phyloP scores from a whole-genome alignment of 2,888 invertebrate species.

The Xestobium rufovillosum region DNA sequence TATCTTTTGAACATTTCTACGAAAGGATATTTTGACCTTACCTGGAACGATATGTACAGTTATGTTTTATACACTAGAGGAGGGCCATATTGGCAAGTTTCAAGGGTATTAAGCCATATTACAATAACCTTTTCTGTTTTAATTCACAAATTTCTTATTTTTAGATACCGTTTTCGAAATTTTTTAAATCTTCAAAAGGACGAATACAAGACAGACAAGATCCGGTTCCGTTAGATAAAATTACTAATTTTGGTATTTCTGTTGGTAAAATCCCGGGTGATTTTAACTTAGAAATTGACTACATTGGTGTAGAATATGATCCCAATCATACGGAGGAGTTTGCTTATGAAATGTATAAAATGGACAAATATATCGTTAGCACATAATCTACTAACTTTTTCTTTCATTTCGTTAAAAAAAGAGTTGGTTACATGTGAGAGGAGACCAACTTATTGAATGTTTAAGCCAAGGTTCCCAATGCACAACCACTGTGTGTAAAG shows the following conservation, averaged over 20 bases:
- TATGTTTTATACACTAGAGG: constrained; percentile 89
- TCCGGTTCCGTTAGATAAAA: constrained; percentile 50
- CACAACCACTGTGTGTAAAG: too few species aligned
- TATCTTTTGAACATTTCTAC: constrained; percentile 76
- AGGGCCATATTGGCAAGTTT: constrained; percentile 96
- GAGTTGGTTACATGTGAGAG: too few species aligned
- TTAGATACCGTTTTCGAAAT: constrained; percentile 92
- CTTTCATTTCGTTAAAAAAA: too few species aligned
- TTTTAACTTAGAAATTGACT: constrained; percentile 88
- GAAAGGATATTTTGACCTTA: constrained; percentile 71
- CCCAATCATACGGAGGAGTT: constrained; percentile 71
- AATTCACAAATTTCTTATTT: constrained; percentile 37
- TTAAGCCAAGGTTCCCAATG: too few species aligned
- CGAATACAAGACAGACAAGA: constrained; percentile 76
- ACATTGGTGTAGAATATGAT: constrained; percentile 80
- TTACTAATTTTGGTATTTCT: constrained; percentile 76
- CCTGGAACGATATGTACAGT: constrained; percentile 84
- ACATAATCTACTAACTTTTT: constrained; percentile 44
- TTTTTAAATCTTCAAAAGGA: constrained; percentile 75
- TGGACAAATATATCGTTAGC: constrained; percentile 56
- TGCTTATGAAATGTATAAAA: constrained; percentile 91
- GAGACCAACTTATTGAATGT: too few species aligned
- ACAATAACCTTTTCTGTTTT: constrained; percentile 8
- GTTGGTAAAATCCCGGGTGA: constrained; percentile 69
- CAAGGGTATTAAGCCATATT: constrained; percentile 61